Conservation (phyloP, 1,140 invertebrate species). For the Bombus pascuorum region DNA sequence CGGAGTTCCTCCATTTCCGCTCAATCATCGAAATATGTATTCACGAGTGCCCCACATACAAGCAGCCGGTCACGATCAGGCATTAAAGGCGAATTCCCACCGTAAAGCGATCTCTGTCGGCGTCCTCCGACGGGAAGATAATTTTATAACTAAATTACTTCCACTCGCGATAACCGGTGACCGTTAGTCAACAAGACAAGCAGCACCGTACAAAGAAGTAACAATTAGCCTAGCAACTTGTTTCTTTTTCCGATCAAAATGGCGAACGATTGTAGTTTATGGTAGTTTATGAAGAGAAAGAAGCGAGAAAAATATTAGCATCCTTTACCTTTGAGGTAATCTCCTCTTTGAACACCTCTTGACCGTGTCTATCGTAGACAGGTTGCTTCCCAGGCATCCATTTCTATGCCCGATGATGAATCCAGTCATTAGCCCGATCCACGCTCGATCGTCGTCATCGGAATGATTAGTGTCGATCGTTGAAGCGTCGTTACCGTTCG, state of each 20-base stretch:
- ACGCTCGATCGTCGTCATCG: neutral
- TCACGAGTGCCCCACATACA: constrained; percentile 6
- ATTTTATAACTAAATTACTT: constrained; percentile 27
- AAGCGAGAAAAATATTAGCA: neutral
- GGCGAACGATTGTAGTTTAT: neutral
- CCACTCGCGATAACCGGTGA: constrained; percentile 10
- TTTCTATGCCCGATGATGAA: neutral
- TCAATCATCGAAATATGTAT: neutral
- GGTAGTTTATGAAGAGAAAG: neutral
- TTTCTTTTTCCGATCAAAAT: neutral
- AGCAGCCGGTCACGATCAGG: neutral
- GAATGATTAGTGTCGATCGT: constrained; percentile 12
- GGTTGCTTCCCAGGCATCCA: neutral
- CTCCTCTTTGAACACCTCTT: neutral
- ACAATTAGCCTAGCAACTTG: constrained; percentile 14
- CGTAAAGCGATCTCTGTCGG: constrained; percentile 2
- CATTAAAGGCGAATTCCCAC: constrained; percentile 20
- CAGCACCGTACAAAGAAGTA: neutral
- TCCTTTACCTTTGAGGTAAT: neutral
- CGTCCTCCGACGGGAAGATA: neutral
- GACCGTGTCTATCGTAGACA: neutral
- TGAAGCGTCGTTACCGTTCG: neutral
- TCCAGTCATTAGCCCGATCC: neutral
- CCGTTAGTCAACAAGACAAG: constrained; percentile 1
- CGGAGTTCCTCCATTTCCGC: neutral